Evolutionary conservation across 2,888 invertebrate genomes (phyloP).

Genomic region (Lasius platythorax): DNA sequence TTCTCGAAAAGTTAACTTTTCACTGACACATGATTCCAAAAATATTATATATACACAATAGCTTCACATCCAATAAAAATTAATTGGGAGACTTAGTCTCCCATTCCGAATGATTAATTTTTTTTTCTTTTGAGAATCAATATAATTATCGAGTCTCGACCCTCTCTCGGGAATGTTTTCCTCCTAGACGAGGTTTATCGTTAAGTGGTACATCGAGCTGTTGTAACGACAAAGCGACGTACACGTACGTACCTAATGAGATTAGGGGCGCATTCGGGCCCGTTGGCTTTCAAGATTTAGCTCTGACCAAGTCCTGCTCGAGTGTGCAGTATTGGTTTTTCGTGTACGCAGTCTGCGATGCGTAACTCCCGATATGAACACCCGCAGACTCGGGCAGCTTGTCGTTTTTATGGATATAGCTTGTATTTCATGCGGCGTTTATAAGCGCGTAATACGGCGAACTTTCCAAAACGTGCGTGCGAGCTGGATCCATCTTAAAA

Average conservation of each 20-base stretch:
- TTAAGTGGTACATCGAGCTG: not conserved
- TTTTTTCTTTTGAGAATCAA: not conserved
- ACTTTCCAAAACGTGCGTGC: not conserved
- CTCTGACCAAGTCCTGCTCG: not conserved
- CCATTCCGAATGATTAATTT: not conserved
- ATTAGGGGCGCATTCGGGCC: constrained; percentile 29
- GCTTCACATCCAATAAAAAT: not conserved
- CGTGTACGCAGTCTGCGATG: constrained; percentile 36
- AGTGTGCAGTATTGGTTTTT: constrained; percentile 56
- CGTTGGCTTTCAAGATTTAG: constrained; percentile 22
- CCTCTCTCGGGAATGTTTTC: not conserved
- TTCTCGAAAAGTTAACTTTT: not conserved
- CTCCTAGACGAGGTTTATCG: not conserved
- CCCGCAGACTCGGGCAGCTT: constrained; percentile 30
- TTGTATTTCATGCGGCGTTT: constrained; percentile 56
- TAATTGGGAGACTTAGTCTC: not conserved
- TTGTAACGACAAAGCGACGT: constrained; percentile 7
- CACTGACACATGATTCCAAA: not conserved
- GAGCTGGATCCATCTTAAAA: not conserved
- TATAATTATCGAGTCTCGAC: not conserved
- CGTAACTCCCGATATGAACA: constrained; percentile 21
- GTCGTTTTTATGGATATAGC: constrained; percentile 70
- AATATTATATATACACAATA: not conserved
- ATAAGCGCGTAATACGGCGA: not conserved
- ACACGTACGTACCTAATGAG: constrained; percentile 25